These are phyloP conservation scores for Uria aalge DNA, from an alignment of 2,113 vertebrate species.

Conservation along the genomic window DNA sequence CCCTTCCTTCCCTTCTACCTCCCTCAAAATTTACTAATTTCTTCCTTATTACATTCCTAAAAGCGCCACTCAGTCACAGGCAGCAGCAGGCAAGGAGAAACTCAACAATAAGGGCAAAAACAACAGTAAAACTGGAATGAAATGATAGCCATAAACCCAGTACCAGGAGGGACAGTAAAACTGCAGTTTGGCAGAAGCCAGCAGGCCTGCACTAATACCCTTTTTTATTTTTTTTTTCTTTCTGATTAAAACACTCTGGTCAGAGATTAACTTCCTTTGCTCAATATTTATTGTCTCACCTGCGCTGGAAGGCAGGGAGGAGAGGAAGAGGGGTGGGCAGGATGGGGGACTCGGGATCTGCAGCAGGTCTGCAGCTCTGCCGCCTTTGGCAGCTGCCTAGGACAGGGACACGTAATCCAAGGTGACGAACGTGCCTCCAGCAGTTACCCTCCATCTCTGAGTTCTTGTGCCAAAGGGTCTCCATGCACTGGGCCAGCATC, in stretches of 20 bases:
- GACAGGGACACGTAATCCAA: accelerated
- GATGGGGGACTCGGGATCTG: accelerated
- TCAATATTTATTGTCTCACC: neutral
- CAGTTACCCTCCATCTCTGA: neutral
- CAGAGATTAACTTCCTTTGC: slow-evolving; percentile 16
- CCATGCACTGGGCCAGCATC: neutral
- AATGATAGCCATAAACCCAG: slow-evolving; percentile 53
- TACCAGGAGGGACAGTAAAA: slow-evolving; percentile 33
- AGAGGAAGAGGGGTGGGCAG: neutral
- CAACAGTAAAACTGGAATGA: slow-evolving; percentile 44
- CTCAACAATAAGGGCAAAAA: slow-evolving; percentile 4
- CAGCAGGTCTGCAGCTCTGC: neutral
- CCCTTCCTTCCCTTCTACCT: neutral
- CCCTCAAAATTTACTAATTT: neutral
- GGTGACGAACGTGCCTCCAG: accelerated
- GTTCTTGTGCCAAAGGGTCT: accelerated
- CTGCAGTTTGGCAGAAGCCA: slow-evolving; percentile 26
- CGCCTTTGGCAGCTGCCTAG: neutral
- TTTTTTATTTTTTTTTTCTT: neutral
- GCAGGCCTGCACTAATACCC: neutral
- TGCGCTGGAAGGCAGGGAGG: neutral
- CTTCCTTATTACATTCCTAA: neutral
- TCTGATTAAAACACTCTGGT: slow-evolving; percentile 21
- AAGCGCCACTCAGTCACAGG: neutral
- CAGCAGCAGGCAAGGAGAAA: slow-evolving; percentile 42